Conservation (phyloP, 2,888 invertebrate genomes). For the Ectemnius continuus region DNA sequence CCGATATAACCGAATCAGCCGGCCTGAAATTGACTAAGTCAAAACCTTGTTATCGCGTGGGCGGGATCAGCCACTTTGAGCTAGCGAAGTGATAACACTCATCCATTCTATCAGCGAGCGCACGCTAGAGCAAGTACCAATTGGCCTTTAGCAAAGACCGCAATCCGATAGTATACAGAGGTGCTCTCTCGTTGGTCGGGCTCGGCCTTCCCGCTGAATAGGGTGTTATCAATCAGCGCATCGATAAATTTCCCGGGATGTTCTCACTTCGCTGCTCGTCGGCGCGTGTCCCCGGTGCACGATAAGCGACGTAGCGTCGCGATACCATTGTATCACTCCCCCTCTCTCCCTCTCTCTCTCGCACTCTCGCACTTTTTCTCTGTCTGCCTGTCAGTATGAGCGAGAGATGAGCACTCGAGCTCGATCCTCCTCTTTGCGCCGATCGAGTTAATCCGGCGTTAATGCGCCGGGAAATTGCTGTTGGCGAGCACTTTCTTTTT, state of each 20-base stretch:
- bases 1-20: neutral
- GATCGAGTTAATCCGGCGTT: slow-evolving; percentile 44
- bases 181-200: neutral
- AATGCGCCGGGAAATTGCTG: slow-evolving; percentile 53
- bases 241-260: slow-evolving; percentile 45
- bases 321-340: no score
- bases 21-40: no score
- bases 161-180: slow-evolving; percentile 6
- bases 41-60: no score
- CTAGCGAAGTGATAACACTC: neutral
- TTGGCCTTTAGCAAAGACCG: slow-evolving; percentile 2
- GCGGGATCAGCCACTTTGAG: neutral
- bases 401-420: no score
- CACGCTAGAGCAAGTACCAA: slow-evolving; percentile 10
- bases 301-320: no score
- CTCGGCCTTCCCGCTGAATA: slow-evolving; percentile 41
- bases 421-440: neutral
- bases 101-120: slow-evolving; percentile 17
- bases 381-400: slow-evolving; percentile 7
- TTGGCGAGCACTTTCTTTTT: slow-evolving; percentile 26
- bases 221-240: slow-evolving; percentile 67
- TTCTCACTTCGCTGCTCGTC: neutral
- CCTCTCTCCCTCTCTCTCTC: slow-evolving; percentile 1
- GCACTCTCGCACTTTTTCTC: slow-evolving; percentile 6
- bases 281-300: slow-evolving; percentile 5